Evolutionary conservation across 2,113 vertebrate genomes (phyloP).

Genomic region (Sinocyclocheilus anophthalmus): DNA sequence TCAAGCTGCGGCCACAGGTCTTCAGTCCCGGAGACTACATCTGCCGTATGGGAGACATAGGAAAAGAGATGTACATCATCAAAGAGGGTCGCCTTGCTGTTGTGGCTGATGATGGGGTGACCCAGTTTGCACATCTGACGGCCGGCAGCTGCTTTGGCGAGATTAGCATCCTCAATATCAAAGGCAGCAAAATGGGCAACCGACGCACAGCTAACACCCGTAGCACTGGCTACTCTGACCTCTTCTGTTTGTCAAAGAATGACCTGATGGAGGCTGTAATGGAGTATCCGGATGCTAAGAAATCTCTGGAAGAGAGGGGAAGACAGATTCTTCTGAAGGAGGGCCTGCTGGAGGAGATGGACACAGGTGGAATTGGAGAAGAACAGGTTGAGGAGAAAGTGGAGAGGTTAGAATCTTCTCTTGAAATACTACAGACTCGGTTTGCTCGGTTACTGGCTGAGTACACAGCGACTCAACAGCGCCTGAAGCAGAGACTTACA

Average conservation of each 20-base stretch:
- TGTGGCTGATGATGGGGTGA: constrained; percentile 88
- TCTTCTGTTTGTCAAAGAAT: constrained; percentile 95
- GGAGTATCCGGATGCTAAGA: constrained; percentile 93
- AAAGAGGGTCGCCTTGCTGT: constrained; percentile 94
- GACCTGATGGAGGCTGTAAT: constrained; percentile 93
- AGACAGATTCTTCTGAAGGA: constrained; percentile 92
- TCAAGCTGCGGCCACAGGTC: constrained; percentile 92
- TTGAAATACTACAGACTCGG: constrained; percentile 84
- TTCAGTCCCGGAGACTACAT: constrained; percentile 97
- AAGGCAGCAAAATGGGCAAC: constrained; percentile 97
- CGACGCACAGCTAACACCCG: constrained; percentile 91
- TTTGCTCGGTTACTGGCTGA: constrained; percentile 85
- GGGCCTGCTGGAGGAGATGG: constrained; percentile 89
- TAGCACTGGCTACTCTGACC: constrained; percentile 94
- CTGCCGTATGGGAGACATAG: constrained; percentile 93
- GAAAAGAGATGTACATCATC: constrained; percentile 98
- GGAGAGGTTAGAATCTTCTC: constrained; percentile 80
- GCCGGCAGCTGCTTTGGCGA: constrained; percentile 95
- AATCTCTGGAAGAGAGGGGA: constrained; percentile 89
- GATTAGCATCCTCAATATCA: constrained; percentile 97
- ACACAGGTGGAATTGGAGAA: constrained; percentile 72
- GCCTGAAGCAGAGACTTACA: constrained; percentile 86
- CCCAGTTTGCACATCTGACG: constrained; percentile 86
- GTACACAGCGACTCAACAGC: constrained; percentile 83
- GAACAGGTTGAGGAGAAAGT: constrained; percentile 84